Percentiles rank a stretch among this genome's conserved stretches.
phyloP scores from a whole-genome alignment of 1,140 invertebrate genomes.

The Drosophila trapezifrons region DNA sequence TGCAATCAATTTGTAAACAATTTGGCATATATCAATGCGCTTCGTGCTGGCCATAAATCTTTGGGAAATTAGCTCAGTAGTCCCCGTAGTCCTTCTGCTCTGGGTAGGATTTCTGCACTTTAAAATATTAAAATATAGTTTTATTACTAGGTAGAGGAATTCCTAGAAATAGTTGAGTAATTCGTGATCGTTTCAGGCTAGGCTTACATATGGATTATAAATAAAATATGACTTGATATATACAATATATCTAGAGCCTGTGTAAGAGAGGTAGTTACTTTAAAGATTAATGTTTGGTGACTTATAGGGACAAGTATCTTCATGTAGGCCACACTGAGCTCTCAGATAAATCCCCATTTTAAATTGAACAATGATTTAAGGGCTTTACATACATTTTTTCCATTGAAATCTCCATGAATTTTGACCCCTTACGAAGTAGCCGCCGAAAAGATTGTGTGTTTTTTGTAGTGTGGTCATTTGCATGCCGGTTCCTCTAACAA shows the following conservation, averaged over 20 bases:
- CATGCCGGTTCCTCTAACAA: conserved; percentile 61
- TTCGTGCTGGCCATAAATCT: conserved; percentile 76
- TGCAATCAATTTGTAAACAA: conserved; percentile 82
- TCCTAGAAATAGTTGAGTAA: too few species aligned
- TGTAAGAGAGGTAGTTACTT: too few species aligned
- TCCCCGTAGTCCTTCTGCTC: background rate
- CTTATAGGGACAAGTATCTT: too few species aligned
- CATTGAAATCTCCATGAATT: background rate
- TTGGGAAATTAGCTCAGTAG: conserved; percentile 63
- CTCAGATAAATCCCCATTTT: too few species aligned
- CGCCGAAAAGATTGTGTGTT: conserved; percentile 17
- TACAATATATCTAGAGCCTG: too few species aligned
- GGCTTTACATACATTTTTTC: background rate
- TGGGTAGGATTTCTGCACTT: conserved; percentile 15
- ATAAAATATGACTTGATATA: too few species aligned
- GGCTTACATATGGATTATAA: too few species aligned
- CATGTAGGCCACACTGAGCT: too few species aligned
- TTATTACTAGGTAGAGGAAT: too few species aligned
- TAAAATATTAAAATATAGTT: conserved; percentile 27
- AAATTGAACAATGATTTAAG: conserved; percentile 24
- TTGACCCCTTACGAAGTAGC: background rate
- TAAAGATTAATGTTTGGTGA: too few species aligned
- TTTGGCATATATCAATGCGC: conserved; percentile 80
- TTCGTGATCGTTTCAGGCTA: too few species aligned
- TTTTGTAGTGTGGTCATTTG: conserved; percentile 55